Evolutionary conservation across 1,140 invertebrate genomes (phyloP).

Genomic region (Habropoda laboriosa): DNA sequence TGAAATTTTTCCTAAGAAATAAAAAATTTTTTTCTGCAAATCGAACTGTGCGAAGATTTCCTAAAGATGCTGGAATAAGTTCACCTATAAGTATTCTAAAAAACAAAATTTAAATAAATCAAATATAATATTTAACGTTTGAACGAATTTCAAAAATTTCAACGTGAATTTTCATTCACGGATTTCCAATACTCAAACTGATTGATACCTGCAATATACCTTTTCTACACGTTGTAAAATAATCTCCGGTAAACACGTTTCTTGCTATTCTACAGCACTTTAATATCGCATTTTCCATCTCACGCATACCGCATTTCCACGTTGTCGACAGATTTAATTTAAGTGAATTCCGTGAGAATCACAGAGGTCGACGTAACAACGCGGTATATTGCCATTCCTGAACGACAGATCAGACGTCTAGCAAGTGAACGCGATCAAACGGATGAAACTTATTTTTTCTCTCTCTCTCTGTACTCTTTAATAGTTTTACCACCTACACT

Average conservation of each 20-base stretch:
- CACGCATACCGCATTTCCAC: not conserved
- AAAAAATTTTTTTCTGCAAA: too few relatives aligned
- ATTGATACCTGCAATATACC: not conserved
- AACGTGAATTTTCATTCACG: not conserved
- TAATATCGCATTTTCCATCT: constrained; percentile 28
- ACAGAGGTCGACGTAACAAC: constrained; percentile 56
- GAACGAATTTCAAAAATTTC: not conserved
- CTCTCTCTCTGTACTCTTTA: too few relatives aligned
- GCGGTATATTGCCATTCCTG: constrained; percentile 69
- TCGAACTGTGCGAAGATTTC: too few relatives aligned
- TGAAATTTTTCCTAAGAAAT: too few relatives aligned
- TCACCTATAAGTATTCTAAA: too few relatives aligned
- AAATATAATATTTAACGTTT: too few relatives aligned
- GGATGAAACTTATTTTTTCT: constrained; percentile 44
- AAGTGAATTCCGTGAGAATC: constrained; percentile 65
- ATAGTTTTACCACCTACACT: constrained; percentile 18
- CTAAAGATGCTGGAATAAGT: too few relatives aligned
- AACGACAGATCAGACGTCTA: constrained; percentile 47
- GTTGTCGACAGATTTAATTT: constrained; percentile 63
- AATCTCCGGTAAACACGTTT: not conserved
- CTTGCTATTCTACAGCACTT: not conserved
- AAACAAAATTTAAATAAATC: too few relatives aligned
- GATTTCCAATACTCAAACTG: not conserved
- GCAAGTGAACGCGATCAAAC: constrained; percentile 54
- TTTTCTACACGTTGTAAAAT: not conserved